These are phyloP conservation scores for Paramisgurnus dabryanus DNA, from an alignment of 2,113 vertebrate species.

Conservation along the genomic window DNA sequence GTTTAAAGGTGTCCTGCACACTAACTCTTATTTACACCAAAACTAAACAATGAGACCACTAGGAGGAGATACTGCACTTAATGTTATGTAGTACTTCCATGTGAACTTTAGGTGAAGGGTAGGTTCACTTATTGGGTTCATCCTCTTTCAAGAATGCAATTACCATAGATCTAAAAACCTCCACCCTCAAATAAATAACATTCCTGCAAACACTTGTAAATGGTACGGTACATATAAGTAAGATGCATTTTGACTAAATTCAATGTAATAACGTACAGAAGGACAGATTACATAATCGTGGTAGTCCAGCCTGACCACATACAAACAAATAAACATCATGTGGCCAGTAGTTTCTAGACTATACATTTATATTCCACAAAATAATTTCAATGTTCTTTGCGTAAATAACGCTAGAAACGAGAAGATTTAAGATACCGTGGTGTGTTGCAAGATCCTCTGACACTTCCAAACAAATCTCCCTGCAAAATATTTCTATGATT, in stretches of 20 bases:
- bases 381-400: not conserved
- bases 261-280: not conserved
- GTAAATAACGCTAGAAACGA: not conserved
- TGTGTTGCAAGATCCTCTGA: not conserved
- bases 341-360: not conserved
- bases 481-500: not conserved
- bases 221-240: not conserved
- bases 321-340: not conserved
- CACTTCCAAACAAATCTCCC: not conserved
- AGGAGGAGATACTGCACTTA: not conserved
- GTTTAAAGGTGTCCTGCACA: not conserved
- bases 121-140: not conserved
- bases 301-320: not conserved
- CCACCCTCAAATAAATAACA: slow-evolving; percentile 1
- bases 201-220: not conserved
- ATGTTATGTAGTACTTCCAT: not conserved
- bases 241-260: not conserved
- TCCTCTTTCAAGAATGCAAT: too few species aligned
- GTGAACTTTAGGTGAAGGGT: not conserved
- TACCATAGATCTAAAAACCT: not conserved
- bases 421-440: not conserved
- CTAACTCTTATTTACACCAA: not conserved
- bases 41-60: not conserved
- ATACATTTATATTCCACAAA: slow-evolving; percentile 1
- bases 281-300: not conserved